A percentile compares a stretch with the other conserved stretches of the same genome.
Evolutionary conservation across 1,140 invertebrate genomes (phyloP).

Genomic region (Drosophila seguyi): DNA sequence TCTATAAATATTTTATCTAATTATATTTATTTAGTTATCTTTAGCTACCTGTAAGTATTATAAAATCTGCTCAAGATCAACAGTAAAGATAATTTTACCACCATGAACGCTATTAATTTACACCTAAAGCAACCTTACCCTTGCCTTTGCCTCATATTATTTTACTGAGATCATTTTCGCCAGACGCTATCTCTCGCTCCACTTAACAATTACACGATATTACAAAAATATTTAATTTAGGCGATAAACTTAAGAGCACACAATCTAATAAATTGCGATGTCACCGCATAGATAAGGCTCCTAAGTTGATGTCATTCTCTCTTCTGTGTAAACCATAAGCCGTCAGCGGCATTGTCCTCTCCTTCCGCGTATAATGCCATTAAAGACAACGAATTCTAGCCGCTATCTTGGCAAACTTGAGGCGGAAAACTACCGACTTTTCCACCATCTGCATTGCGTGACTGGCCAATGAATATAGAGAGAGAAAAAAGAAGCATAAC

Average conservation of each 20-base stretch:
- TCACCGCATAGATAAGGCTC: constrained; percentile 45
- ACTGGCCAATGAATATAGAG: constrained; percentile 39
- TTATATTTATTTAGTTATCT: not conserved
- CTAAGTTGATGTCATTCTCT: constrained; percentile 54
- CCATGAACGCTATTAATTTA: constrained; percentile 6
- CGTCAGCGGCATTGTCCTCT: constrained; percentile 6
- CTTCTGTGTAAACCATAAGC: not conserved
- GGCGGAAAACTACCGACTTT: constrained; percentile 36
- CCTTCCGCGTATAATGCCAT: constrained; percentile 24
- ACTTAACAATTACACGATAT: constrained; percentile 36
- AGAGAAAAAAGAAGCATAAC: constrained; percentile 10
- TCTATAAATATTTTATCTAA: not conserved
- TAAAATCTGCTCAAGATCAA: not conserved
- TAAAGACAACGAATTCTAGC: constrained; percentile 29
- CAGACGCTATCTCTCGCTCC: constrained; percentile 9
- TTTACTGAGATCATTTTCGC: constrained; percentile 22
- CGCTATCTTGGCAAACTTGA: constrained; percentile 40
- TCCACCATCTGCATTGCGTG: constrained; percentile 68
- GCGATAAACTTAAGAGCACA: constrained; percentile 51
- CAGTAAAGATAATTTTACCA: not conserved
- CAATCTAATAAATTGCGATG: constrained; percentile 69
- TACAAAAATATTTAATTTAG: constrained; percentile 56
- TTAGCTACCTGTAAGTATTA: not conserved
- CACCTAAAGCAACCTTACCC: not conserved
- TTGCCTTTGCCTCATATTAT: not conserved